phyloP scores from a whole-genome alignment of 2,797 vertebrate genomes.

The Pempheris klunzingeri region DNA sequence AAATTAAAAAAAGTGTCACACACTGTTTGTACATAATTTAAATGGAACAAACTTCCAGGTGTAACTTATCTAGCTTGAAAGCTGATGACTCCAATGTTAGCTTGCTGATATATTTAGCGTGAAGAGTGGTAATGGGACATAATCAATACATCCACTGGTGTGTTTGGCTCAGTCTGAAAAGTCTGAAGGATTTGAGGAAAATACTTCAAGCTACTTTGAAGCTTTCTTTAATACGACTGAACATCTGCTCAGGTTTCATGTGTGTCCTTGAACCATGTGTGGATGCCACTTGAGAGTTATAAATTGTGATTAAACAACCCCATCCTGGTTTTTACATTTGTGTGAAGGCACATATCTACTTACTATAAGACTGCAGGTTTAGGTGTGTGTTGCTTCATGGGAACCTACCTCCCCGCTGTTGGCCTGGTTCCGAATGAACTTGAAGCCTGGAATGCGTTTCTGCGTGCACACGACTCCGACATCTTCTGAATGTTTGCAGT shows the following conservation, averaged over 20 bases:
- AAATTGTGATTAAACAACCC: conserved; percentile 8
- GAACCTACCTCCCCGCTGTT: conserved; percentile 86
- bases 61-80: neutral
- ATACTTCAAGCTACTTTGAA: conserved; percentile 6
- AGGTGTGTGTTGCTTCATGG: neutral
- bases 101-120: neutral
- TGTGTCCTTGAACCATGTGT: conserved; percentile 41
- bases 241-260: conserved; percentile 53
- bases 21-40: neutral
- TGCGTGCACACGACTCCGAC: conserved; percentile 93
- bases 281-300: conserved; percentile 15
- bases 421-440: conserved; percentile 85
- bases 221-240: conserved; percentile 21
- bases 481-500: conserved; percentile 97
- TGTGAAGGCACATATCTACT: neutral
- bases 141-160: neutral
- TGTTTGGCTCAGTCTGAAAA: conserved; percentile 22
- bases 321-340: conserved; percentile 16
- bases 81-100: neutral
- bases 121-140: neutral
- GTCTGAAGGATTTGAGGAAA: conserved; percentile 39
- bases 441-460: conserved; percentile 94
- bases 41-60: neutral
- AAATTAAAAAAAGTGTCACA: neutral
- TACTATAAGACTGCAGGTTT: neutral